Evolutionary conservation across 2,888 invertebrate species (phyloP).

Genomic region (Patella caerulea): DNA sequence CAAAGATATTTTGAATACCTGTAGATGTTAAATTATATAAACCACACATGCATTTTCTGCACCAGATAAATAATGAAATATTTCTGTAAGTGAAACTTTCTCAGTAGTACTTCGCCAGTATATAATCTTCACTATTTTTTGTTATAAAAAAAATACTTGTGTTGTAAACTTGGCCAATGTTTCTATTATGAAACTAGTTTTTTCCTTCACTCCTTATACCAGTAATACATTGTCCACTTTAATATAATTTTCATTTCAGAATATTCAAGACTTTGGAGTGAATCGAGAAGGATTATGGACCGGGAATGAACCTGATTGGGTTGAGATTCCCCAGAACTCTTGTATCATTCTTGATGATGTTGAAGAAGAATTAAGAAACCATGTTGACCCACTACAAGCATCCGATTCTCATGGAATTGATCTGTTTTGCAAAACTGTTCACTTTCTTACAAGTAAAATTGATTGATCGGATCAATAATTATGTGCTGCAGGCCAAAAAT

Average conservation of each 20-base stretch:
- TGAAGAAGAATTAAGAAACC: constrained; percentile 8
- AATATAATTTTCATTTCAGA: neutral
- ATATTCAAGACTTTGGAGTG: constrained; percentile 10
- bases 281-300: constrained; percentile 8
- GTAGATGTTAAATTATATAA: neutral
- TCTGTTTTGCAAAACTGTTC: constrained; percentile 8
- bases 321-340: constrained; percentile 12
- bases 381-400: constrained; percentile 11
- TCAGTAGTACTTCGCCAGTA: neutral
- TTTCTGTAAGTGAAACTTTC: neutral
- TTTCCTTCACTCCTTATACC: neutral
- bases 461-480: constrained; percentile 2
- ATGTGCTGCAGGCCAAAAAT: neutral
- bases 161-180: too few relatives aligned
- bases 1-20: constrained; percentile 6
- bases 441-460: constrained; percentile 10
- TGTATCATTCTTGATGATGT: constrained; percentile 8
- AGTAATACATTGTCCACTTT: neutral
- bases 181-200: too few relatives aligned
- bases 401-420: constrained; percentile 8
- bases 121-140: too few relatives aligned
- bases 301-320: constrained; percentile 4
- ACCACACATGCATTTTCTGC: constrained; percentile 3
- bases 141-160: too few relatives aligned
- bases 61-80: neutral